A percentile compares a stretch with the other conserved stretches of the same genome.
phyloP scores from a whole-genome alignment of 2,888 invertebrate genomes.

The Microchrysa polita region DNA sequence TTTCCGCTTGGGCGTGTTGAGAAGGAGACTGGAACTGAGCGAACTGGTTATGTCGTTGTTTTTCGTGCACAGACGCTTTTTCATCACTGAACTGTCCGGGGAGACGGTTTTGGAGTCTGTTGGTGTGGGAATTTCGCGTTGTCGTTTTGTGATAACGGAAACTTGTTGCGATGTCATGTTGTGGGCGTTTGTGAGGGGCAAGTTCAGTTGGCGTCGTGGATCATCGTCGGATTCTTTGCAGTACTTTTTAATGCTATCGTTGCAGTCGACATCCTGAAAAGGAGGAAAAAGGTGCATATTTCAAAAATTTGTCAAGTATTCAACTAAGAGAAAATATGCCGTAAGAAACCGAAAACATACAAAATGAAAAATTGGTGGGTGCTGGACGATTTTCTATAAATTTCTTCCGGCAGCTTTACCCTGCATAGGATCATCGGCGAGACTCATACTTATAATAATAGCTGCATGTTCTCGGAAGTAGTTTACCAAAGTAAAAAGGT shows the following conservation, averaged over 20 bases:
- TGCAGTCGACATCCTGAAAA: slow-evolving; percentile 57
- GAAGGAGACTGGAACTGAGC: slow-evolving; percentile 59
- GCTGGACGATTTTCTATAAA: too few relatives aligned
- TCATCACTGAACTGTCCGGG: slow-evolving; percentile 57
- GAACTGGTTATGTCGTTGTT: slow-evolving; percentile 63
- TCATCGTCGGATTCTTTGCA: slow-evolving; percentile 56
- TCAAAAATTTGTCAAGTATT: too few relatives aligned
- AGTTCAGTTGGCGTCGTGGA: slow-evolving; percentile 34
- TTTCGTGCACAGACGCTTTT: slow-evolving; percentile 58
- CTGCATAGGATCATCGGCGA: too few relatives aligned
- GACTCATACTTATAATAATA: too few relatives aligned
- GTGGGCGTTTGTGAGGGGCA: neutral
- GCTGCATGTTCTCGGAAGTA: too few relatives aligned
- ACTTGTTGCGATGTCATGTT: slow-evolving; percentile 39
- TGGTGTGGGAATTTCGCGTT: slow-evolving; percentile 47
- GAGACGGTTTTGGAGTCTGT: slow-evolving; percentile 48
- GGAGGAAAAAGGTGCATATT: slow-evolving; percentile 14
- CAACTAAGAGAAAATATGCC: too few relatives aligned
- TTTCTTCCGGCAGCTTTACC: too few relatives aligned
- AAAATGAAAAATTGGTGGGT: too few relatives aligned
- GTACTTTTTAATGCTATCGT: slow-evolving; percentile 57
- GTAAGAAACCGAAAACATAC: too few relatives aligned
- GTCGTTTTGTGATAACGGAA: slow-evolving; percentile 52
- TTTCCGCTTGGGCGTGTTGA: slow-evolving; percentile 52
- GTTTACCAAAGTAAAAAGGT: too few relatives aligned